Conservation (phyloP, 1,140 invertebrate species). For the Drosophila biarmipes region DNA sequence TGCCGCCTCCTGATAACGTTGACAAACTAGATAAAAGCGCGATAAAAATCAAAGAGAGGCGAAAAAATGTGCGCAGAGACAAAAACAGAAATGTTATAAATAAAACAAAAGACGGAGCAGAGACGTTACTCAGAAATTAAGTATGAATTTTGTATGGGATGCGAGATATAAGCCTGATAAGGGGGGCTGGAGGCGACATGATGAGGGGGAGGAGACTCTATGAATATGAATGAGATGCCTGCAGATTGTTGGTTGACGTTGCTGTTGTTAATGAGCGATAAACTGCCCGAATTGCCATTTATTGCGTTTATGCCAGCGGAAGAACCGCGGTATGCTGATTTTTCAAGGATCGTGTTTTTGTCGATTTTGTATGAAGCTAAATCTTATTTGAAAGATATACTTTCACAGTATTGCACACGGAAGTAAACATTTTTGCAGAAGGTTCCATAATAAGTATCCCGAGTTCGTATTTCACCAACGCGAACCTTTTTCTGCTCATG, state of each 20-base stretch:
- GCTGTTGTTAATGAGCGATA: conserved; percentile 56
- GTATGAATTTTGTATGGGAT: conserved; percentile 63
- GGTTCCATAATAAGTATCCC: background rate
- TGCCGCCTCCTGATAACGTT: conserved; percentile 64
- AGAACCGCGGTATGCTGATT: conserved; percentile 1
- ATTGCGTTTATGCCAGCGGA: conserved; percentile 14
- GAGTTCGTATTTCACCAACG: background rate
- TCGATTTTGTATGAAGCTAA: background rate
- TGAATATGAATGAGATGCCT: conserved; percentile 72
- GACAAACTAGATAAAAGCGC: conserved; percentile 82
- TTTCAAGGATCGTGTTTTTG: background rate
- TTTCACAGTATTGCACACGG: too few species aligned
- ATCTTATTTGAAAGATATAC: too few species aligned
- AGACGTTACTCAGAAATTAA: conserved; percentile 38
- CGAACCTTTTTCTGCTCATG: conserved; percentile 1
- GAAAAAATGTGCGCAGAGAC: conserved; percentile 52
- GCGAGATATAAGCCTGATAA: conserved; percentile 23
- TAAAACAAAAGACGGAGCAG: conserved; percentile 59
- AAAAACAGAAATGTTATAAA: conserved; percentile 63
- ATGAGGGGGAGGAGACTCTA: conserved; percentile 18
- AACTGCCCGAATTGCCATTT: conserved; percentile 47
- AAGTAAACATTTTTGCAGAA: background rate
- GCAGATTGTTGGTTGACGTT: conserved; percentile 44
- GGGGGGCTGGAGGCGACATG: background rate
- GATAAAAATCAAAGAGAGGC: conserved; percentile 69